Conservation (phyloP, 2,113 vertebrate species). For the Synchiropus splendidus region DNA sequence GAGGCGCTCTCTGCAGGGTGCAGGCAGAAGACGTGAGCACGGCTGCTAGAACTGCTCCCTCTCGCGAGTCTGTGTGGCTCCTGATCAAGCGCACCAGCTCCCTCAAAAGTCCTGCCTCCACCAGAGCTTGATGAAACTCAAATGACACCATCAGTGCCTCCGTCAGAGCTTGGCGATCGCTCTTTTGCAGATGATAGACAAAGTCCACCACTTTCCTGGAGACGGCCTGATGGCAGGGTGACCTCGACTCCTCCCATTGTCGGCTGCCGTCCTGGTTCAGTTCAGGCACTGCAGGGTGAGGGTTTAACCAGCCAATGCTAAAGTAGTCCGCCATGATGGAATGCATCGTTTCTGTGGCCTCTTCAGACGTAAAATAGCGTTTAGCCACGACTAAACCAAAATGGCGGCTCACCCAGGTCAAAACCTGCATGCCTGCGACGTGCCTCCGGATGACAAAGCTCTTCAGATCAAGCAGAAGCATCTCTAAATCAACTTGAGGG, state of each 20-base stretch:
- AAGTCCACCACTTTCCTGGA: conserved; percentile 62
- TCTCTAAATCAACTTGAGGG: conserved; percentile 56
- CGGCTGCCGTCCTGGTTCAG: background rate
- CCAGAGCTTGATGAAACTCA: conserved; percentile 60
- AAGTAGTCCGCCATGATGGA: conserved; percentile 61
- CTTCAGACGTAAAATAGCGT: conserved; percentile 47
- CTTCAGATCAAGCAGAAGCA: conserved; percentile 59
- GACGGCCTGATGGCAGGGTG: conserved; percentile 22
- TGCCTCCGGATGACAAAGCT: conserved; percentile 50
- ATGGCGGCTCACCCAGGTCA: conserved; percentile 67
- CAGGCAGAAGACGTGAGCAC: conserved; percentile 51
- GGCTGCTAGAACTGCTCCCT: conserved; percentile 49
- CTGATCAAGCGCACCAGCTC: conserved; percentile 56
- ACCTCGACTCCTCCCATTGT: background rate
- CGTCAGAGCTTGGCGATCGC: conserved; percentile 51
- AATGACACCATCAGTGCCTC: conserved; percentile 45
- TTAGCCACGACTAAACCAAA: conserved; percentile 56
- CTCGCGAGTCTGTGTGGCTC: conserved; percentile 35
- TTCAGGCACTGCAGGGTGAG: background rate
- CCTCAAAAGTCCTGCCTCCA: conserved; percentile 44
- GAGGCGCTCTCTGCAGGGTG: conserved; percentile 39
- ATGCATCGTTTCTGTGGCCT: conserved; percentile 40
- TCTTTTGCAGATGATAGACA: conserved; percentile 60
- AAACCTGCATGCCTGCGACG: conserved; percentile 37
- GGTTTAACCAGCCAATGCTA: conserved; percentile 38